Percentiles rank a stretch among this genome's conserved stretches.
Conservation (phyloP, 2,888 invertebrate genomes). For the Pemphredon lugubris region DNA sequence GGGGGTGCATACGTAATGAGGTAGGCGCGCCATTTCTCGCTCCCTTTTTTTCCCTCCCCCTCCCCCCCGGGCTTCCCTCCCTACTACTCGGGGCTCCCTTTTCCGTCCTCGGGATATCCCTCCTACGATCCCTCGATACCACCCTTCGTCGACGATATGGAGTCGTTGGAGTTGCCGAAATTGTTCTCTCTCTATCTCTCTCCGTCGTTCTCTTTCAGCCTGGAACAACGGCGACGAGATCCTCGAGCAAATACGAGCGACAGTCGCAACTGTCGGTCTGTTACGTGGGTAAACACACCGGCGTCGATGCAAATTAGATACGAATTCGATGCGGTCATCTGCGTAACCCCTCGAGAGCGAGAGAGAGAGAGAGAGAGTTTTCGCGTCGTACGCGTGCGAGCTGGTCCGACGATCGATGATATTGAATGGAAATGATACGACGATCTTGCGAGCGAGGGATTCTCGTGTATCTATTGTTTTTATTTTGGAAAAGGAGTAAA, state of each 20-base stretch:
- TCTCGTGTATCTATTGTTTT: no score
- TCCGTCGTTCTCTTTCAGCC: conserved; percentile 29
- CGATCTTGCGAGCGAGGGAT: no score
- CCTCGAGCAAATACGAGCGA: conserved; percentile 55
- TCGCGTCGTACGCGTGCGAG: no score
- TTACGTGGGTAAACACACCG: conserved; percentile 46
- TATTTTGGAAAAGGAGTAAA: no score
- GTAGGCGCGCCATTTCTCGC: conserved; percentile 66
- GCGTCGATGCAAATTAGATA: conserved; percentile 53
- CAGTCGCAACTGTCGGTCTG: conserved; percentile 56
- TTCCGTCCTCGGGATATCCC: conserved; percentile 47
- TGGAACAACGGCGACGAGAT: conserved; percentile 42
- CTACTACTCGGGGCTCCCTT: conserved; percentile 24
- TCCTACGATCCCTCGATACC: conserved; percentile 56
- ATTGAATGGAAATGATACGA: conserved; percentile 2
- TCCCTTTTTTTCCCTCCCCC: conserved; percentile 47
- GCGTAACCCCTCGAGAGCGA: no score
- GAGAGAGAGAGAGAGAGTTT: no score
- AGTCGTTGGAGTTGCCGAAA: conserved; percentile 46
- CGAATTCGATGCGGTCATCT: conserved; percentile 33
- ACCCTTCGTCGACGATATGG: conserved; percentile 48
- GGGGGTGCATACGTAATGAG: conserved; percentile 79
- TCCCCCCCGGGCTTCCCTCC: conserved; percentile 3
- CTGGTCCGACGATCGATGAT: no score
- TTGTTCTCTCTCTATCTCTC: no score